Evolutionary conservation across 2,888 invertebrate genomes (phyloP).

Genomic region (Anthrax anthrax): DNA sequence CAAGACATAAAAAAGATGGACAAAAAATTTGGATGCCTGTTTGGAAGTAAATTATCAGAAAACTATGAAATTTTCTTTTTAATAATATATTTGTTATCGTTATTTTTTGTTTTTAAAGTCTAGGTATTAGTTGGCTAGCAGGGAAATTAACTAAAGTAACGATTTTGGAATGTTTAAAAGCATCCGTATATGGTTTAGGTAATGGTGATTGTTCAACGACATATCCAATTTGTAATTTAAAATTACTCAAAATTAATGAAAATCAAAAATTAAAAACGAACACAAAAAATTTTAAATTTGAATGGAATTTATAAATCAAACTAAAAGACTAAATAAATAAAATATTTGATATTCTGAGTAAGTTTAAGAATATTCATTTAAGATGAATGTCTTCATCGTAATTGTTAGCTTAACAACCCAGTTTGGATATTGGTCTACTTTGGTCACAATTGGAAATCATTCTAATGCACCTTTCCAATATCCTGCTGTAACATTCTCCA

Average conservation of each 20-base stretch:
- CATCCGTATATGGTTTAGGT: slow-evolving; percentile 52
- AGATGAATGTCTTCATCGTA: too few species aligned
- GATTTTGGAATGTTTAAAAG: slow-evolving; percentile 45
- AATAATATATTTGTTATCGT: background rate
- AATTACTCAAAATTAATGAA: background rate
- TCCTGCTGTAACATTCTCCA: too few species aligned
- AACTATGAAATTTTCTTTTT: background rate
- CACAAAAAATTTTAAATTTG: background rate
- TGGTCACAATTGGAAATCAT: too few species aligned
- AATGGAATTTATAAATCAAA: slow-evolving; percentile 2
- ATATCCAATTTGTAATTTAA: slow-evolving; percentile 32
- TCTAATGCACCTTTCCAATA: too few species aligned
- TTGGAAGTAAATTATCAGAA: slow-evolving; percentile 45
- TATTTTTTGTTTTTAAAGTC: slow-evolving; percentile 35
- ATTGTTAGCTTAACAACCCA: too few species aligned
- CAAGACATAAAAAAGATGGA: slow-evolving; percentile 39
- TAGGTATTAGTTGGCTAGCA: slow-evolving; percentile 62
- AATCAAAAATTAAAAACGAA: background rate
- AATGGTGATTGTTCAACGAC: slow-evolving; percentile 47
- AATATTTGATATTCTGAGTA: too few species aligned
- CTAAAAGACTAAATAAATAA: too few species aligned
- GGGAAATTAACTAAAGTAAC: slow-evolving; percentile 38
- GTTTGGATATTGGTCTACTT: too few species aligned
- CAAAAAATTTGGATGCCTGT: slow-evolving; percentile 57
- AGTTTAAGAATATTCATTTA: too few species aligned